These are phyloP conservation scores for Empis livida DNA, from an alignment of 2,888 invertebrate genomes.

Conservation along the genomic window DNA sequence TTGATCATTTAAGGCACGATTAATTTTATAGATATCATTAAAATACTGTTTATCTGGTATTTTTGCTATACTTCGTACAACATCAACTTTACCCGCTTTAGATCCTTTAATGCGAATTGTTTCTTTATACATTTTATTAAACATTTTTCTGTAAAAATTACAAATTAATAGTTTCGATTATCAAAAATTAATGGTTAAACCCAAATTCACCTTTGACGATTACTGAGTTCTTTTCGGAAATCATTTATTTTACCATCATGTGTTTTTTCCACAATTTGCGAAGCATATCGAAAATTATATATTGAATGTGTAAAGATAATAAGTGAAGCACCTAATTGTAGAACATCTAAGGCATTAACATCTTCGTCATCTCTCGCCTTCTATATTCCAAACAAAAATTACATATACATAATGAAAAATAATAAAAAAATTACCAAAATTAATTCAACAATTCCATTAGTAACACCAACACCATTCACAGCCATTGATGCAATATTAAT, in stretches of 20 bases:
- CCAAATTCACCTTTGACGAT: slow-evolving; percentile 22
- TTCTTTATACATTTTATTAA: slow-evolving; percentile 26
- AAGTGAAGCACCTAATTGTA: slow-evolving; percentile 27
- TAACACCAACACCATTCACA: slow-evolving; percentile 25
- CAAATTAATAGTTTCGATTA: background rate
- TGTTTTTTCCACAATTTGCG: slow-evolving; percentile 22
- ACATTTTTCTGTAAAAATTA: slow-evolving; percentile 19
- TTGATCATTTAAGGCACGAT: slow-evolving; percentile 8
- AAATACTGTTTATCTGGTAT: slow-evolving; percentile 27
- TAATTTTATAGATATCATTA: slow-evolving; percentile 26
- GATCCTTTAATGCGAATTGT: slow-evolving; percentile 22
- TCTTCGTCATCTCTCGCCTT: slow-evolving; percentile 24
- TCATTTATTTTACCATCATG: slow-evolving; percentile 16
- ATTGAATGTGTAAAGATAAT: slow-evolving; percentile 29
- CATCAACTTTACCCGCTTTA: slow-evolving; percentile 21
- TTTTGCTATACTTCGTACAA: slow-evolving; percentile 27
- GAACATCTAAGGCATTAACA: slow-evolving; percentile 19
- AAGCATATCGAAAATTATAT: slow-evolving; percentile 28
- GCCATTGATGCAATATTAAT: slow-evolving; percentile 28
- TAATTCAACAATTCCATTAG: slow-evolving; percentile 24
- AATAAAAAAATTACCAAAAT: slow-evolving; percentile 20
- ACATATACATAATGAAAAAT: background rate
- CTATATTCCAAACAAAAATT: slow-evolving; percentile 14
- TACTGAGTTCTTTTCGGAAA: slow-evolving; percentile 23
- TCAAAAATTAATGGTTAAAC: background rate